Percentiles rank a stretch among this genome's conserved stretches.
These are phyloP conservation scores for Henricia sp. DNA, from an alignment of 53 echinoderm and acorn worm genomes.

Conservation along the genomic window DNA sequence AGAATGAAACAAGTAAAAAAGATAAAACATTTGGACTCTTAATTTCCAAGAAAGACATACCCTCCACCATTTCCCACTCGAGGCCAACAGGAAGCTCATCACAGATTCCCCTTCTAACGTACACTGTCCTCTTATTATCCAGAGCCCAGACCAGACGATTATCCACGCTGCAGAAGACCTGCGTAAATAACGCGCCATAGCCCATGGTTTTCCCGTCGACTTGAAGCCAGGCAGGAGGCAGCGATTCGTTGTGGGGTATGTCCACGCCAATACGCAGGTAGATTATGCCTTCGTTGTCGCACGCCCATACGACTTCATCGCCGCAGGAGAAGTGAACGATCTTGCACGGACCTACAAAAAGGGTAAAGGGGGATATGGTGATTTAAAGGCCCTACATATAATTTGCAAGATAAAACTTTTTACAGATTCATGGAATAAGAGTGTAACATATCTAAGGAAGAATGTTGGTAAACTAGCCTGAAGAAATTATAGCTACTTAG, in stretches of 20 bases:
- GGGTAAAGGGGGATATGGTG: too few relatives aligned
- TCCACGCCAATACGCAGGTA: constrained; percentile 83
- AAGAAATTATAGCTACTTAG: too few relatives aligned
- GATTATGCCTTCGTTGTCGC: constrained; percentile 78
- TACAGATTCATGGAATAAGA: too few relatives aligned
- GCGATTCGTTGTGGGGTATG: constrained; percentile 74
- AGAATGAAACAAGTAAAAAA: too few relatives aligned
- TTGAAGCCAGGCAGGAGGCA: constrained; percentile 89
- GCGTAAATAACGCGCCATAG: constrained; percentile 66
- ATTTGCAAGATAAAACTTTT: too few relatives aligned
- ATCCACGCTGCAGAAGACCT: constrained; percentile 76
- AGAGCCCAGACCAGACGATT: constrained; percentile 90
- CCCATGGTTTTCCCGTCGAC: constrained; percentile 77
- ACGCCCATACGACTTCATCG: constrained; percentile 83
- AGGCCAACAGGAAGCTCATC: constrained; percentile 79
- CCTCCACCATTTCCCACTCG: constrained; percentile 92
- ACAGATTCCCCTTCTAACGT: constrained; percentile 83
- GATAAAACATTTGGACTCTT: too few relatives aligned
- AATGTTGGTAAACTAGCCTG: too few relatives aligned
- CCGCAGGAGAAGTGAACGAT: constrained; percentile 88
- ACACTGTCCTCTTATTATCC: constrained; percentile 85
- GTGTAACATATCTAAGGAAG: too few relatives aligned
- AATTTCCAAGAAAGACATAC: constrained; percentile 51
- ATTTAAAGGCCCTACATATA: too few relatives aligned
- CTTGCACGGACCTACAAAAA: constrained; percentile 62